These are phyloP conservation scores for Gopherus evgoodei DNA, from an alignment of 2,113 vertebrate genomes.

Conservation along the genomic window DNA sequence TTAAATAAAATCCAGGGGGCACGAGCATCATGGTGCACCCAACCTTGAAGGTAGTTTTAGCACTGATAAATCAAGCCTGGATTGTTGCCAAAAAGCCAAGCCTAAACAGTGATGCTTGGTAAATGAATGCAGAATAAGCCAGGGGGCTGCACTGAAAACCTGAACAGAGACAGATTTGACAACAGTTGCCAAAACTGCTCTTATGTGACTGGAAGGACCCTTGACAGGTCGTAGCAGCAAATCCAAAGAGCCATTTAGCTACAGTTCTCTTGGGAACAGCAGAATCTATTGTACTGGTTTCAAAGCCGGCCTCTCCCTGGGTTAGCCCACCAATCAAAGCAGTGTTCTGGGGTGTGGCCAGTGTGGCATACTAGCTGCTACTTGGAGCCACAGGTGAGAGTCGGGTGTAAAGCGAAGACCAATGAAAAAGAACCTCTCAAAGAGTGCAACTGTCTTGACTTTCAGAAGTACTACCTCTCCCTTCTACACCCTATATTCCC, in stretches of 20 bases:
- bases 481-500: background rate
- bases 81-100: background rate
- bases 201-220: background rate
- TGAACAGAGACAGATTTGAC: background rate
- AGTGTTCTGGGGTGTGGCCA: background rate
- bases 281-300: background rate
- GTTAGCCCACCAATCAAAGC: background rate
- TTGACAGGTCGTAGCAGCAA: background rate
- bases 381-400: background rate
- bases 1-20: background rate
- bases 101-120: background rate
- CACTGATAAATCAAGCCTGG: background rate
- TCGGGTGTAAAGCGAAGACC: background rate
- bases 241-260: background rate
- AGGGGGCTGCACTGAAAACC: background rate
- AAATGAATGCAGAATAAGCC: background rate
- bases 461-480: background rate
- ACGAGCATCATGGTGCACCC: background rate
- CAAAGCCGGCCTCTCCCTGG: background rate
- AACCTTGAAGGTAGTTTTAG: background rate
- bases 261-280: background rate
- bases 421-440: background rate
- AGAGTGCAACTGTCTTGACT: too few species aligned
- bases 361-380: background rate
- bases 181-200: background rate